Evolutionary conservation across 2,797 vertebrate genomes (phyloP).

Genomic region (Gymnothorax javanicus): DNA sequence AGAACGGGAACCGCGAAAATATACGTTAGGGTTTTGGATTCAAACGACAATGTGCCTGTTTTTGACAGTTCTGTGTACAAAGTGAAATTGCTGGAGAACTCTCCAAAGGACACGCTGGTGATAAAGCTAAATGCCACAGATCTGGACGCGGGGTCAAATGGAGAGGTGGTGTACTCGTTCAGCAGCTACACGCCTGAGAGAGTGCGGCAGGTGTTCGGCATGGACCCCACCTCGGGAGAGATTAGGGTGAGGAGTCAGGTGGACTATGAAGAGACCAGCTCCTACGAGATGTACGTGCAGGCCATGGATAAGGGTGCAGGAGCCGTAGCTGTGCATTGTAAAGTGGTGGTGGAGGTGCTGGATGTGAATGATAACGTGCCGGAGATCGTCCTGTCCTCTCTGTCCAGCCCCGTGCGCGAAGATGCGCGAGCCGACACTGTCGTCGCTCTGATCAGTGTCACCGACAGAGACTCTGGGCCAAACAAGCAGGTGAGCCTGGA

Average conservation of each 20-base stretch:
- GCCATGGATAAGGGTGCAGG: conserved; percentile 92
- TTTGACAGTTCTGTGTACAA: conserved; percentile 92
- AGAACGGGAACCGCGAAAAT: conserved; percentile 86
- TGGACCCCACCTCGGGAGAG: conserved; percentile 87
- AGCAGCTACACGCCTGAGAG: conserved; percentile 92
- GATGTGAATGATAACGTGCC: conserved; percentile 95
- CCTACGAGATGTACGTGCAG: conserved; percentile 95
- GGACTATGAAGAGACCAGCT: conserved; percentile 92
- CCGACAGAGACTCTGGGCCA: conserved; percentile 87
- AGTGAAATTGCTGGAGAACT: conserved; percentile 88
- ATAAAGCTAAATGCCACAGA: conserved; percentile 92
- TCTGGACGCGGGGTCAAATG: conserved; percentile 90
- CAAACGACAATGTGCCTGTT: conserved; percentile 90
- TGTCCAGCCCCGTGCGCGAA: conserved; percentile 91
- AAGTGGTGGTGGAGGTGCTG: conserved; percentile 91
- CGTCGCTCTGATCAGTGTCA: conserved; percentile 93
- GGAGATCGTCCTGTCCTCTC: conserved; percentile 87
- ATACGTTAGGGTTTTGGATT: conserved; percentile 87
- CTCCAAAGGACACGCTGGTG: conserved; percentile 82
- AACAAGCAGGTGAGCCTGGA: conserved; percentile 89
- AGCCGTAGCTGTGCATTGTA: conserved; percentile 91
- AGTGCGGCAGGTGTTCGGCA: conserved; percentile 90
- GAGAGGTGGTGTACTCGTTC: conserved; percentile 89
- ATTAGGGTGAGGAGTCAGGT: conserved; percentile 87
- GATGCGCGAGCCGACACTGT: conserved; percentile 88